Conservation (phyloP, 1,140 invertebrate species). For the Drosophila burlai region DNA sequence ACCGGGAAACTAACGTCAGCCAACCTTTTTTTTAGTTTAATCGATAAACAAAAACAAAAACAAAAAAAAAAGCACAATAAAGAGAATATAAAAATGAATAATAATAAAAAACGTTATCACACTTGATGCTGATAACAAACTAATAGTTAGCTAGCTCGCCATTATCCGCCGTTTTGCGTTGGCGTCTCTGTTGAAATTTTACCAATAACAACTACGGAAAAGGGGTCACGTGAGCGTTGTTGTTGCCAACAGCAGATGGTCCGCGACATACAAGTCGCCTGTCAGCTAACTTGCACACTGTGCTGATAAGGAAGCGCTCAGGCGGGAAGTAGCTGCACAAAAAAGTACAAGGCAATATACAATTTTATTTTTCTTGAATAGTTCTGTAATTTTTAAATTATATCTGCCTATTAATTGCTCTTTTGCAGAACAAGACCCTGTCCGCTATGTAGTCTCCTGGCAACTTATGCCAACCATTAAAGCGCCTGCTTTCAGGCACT, state of each 20-base stretch:
- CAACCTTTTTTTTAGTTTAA: no score
- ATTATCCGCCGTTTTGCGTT: slow-evolving; percentile 14
- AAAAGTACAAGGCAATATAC: slow-evolving; percentile 10
- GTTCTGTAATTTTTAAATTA: not conserved
- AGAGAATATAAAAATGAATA: slow-evolving; percentile 4
- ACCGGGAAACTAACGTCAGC: no score
- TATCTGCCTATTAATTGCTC: not conserved
- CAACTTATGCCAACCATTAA: not conserved
- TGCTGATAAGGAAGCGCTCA: not conserved
- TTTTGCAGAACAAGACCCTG: not conserved
- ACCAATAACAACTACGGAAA: slow-evolving; percentile 29
- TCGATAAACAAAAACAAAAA: slow-evolving; percentile 3
- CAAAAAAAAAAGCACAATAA: slow-evolving; percentile 24
- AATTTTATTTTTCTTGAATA: not conserved
- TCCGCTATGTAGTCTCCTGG: not conserved
- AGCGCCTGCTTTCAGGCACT: slow-evolving; percentile 2
- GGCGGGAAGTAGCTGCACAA: not conserved
- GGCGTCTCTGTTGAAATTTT: slow-evolving; percentile 21
- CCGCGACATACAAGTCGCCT: slow-evolving; percentile 3
- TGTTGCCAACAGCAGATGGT: slow-evolving; percentile 7
- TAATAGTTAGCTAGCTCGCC: slow-evolving; percentile 7
- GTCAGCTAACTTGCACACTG: not conserved
- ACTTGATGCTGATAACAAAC: slow-evolving; percentile 16
- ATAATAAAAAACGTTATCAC: slow-evolving; percentile 24
- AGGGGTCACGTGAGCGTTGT: slow-evolving; percentile 39